These are phyloP conservation scores for Orthonevra nobilis DNA, from an alignment of 2,888 invertebrate genomes.

Conservation along the genomic window DNA sequence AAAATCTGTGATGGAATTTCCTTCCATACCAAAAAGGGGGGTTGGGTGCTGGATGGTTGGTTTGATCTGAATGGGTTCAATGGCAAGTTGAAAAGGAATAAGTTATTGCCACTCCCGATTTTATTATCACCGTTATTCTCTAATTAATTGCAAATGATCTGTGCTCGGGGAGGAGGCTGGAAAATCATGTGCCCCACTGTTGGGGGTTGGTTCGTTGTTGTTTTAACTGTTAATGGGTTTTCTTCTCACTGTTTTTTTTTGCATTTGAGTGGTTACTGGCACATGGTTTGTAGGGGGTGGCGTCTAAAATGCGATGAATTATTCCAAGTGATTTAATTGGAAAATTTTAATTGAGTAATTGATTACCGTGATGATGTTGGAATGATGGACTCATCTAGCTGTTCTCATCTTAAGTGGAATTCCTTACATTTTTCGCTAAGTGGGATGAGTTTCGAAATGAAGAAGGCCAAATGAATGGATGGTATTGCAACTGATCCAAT, in stretches of 20 bases:
- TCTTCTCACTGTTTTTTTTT: slow-evolving; percentile 29
- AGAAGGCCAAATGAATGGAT: too few species aligned
- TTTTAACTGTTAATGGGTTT: slow-evolving; percentile 58
- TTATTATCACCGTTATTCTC: slow-evolving; percentile 68
- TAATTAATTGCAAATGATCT: slow-evolving; percentile 69
- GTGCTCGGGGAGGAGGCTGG: too few species aligned
- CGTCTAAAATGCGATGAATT: slow-evolving; percentile 47
- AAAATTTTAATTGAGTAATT: slow-evolving; percentile 66
- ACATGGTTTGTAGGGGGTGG: background rate
- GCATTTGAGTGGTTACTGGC: slow-evolving; percentile 2
- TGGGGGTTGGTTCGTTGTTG: slow-evolving; percentile 27
- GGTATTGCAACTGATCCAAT: too few species aligned
- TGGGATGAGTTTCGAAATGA: too few species aligned
- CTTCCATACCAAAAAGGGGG: slow-evolving; percentile 17
- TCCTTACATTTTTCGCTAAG: too few species aligned
- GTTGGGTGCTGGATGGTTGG: slow-evolving; percentile 35
- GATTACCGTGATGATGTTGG: slow-evolving; percentile 39
- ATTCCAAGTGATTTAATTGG: slow-evolving; percentile 61
- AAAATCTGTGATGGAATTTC: slow-evolving; percentile 59
- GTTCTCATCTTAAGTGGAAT: background rate
- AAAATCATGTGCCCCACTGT: too few species aligned
- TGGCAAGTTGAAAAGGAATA: slow-evolving; percentile 60
- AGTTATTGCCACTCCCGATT: slow-evolving; percentile 67
- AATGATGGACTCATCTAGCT: slow-evolving; percentile 15
- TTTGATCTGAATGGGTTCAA: slow-evolving; percentile 65